Evolutionary conservation across 2,888 invertebrate genomes (phyloP).

Genomic region (Strigamia transsilvanica): DNA sequence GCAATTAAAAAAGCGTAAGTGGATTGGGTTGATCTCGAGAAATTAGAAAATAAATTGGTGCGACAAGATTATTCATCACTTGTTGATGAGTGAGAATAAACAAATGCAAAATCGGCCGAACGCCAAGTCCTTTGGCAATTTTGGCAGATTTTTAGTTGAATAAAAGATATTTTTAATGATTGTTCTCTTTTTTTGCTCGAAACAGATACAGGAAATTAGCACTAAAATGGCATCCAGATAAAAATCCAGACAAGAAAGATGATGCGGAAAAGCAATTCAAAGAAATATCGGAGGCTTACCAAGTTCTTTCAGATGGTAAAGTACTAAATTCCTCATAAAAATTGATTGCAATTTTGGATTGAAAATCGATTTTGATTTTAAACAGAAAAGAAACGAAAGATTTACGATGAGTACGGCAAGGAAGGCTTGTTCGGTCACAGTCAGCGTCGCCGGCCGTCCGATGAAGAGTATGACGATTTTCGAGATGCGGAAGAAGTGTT

Average conservation of each 20-base stretch:
- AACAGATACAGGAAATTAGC: conserved; percentile 94
- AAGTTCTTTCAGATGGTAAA: conserved; percentile 95
- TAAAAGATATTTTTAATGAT: conserved; percentile 50
- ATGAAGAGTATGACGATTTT: conserved; percentile 67
- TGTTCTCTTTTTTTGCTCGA: conserved; percentile 57
- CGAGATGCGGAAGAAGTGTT: conserved; percentile 98
- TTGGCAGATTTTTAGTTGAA: not conserved
- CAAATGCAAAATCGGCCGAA: not conserved
- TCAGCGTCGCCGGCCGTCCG: conserved; percentile 55
- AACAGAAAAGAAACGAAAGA: conserved; percentile 90
- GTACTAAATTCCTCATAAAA: not conserved
- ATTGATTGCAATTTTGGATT: conserved; percentile 56
- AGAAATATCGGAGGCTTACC: conserved; percentile 98
- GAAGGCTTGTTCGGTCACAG: conserved; percentile 78
- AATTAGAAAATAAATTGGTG: not conserved
- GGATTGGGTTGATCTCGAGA: not conserved
- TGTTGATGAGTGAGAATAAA: not conserved
- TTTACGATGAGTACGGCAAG: conserved; percentile 95
- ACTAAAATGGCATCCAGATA: conserved; percentile 99
- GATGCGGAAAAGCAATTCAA: conserved; percentile 96
- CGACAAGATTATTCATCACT: not conserved
- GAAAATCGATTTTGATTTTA: conserved; percentile 56
- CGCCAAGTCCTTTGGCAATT: not conserved
- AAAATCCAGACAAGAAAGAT: conserved; percentile 95
- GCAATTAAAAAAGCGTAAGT: conserved; percentile 99